phyloP scores from a whole-genome alignment of 2,113 vertebrate genomes.

The Machaerirhynchus nigripectus region DNA sequence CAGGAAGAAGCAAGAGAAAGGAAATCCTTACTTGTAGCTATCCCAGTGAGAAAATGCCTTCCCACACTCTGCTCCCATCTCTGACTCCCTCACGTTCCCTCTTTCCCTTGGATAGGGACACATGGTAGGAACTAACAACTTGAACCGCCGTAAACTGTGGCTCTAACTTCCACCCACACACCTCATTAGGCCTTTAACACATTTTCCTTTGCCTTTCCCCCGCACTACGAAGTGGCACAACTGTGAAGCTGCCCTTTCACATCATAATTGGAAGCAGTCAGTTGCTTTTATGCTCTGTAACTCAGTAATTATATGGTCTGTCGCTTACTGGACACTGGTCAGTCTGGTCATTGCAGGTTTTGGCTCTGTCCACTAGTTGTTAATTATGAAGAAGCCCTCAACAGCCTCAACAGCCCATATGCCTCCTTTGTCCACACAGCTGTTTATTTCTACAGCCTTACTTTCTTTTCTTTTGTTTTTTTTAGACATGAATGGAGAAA shows the following conservation, averaged over 20 bases:
- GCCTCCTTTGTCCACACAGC: neutral
- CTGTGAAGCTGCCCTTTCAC: slow-evolving; percentile 38
- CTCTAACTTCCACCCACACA: slow-evolving; percentile 52
- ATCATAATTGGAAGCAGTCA: slow-evolving; percentile 59
- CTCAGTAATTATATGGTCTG: slow-evolving; percentile 49
- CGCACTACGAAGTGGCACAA: neutral
- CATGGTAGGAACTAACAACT: slow-evolving; percentile 32
- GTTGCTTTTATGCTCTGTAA: slow-evolving; percentile 48
- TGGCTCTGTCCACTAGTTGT: neutral
- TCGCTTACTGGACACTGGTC: slow-evolving; percentile 28
- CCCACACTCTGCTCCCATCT: neutral
- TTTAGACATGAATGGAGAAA: neutral
- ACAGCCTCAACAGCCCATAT: neutral
- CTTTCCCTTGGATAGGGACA: neutral
- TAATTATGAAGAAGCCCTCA: neutral
- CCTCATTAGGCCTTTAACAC: slow-evolving; percentile 70
- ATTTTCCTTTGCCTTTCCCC: slow-evolving; percentile 56
- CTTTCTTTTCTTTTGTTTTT: neutral
- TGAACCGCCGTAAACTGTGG: slow-evolving; percentile 27
- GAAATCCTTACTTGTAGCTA: neutral
- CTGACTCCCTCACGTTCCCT: neutral
- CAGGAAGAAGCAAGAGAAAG: neutral
- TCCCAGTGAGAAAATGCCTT: neutral
- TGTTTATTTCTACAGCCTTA: neutral
- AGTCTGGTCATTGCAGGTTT: neutral